Evolutionary conservation across 1,140 invertebrate species (phyloP), one percentile per base, ranked within the genome.

Genomic region (Ericerus pela): DNA sequence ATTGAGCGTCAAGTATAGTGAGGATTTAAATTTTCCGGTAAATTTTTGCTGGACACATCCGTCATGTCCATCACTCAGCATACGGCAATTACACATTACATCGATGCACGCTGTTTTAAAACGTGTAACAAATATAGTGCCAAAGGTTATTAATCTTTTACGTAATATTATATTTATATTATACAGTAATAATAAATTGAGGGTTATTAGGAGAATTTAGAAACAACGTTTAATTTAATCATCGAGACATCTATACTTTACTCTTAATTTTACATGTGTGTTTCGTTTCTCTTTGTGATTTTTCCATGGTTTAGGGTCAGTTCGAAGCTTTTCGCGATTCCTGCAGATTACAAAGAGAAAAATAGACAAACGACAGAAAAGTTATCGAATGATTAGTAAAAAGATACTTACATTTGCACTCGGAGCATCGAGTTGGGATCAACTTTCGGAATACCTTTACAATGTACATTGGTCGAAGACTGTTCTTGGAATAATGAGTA

Each of bases 201-300:
- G n/a, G n/a, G n/a, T n/a, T n/a, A n/a, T n/a, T n/a, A n/a, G n/a
- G n/a, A n/a, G n/a, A n/a, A n/a, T n/a, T n/a, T n/a, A n/a, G n/a
- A n/a, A n/a, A 47, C 82, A 91, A 63, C 80, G 80, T 5, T 83
- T 81, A 66, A 80, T 81, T 60, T 55, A 63, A 55, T 61, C 60
- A 63, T 73, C 70, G 43, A 76, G 64, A 66, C 77, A 68, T 30
- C 67, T 61, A 63, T 76, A 76, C n/a, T 75, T 61, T 60, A 72
- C 62, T 57, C 76, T 63, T 26, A 77, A 62, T 65, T 80, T 80
- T 63, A 79, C 77, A 58, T 70, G 70, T 62, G 79, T 80, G 51
- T 76, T 72, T 20, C 63, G 55, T 54, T 69, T 69, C 54, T 78
- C 77, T 56, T 74, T 67, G 59, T 77, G 75, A 61, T 73, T 71